Conservation (phyloP, 1,140 invertebrate species). For the Eumaeus atala region DNA sequence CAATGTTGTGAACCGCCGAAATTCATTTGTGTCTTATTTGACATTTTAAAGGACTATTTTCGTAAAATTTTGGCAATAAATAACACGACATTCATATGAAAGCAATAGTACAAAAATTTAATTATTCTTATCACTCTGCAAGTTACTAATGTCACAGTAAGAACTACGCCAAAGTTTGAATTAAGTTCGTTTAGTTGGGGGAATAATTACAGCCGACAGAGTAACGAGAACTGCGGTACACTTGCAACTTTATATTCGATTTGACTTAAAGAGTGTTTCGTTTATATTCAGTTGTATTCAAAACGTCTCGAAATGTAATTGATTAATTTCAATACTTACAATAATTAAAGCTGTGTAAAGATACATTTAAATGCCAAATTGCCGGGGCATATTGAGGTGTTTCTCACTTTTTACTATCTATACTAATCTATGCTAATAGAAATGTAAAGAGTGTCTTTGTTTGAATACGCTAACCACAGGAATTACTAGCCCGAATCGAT, state of each 20-base stretch:
- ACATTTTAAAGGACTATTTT: too few species aligned
- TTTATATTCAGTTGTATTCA: neutral
- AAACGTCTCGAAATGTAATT: neutral
- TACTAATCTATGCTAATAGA: too few species aligned
- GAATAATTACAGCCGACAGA: conserved; percentile 21
- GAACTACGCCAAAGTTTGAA: conserved; percentile 23
- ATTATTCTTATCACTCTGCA: neutral
- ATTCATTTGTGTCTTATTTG: too few species aligned
- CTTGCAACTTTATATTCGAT: conserved; percentile 4
- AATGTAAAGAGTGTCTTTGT: too few species aligned
- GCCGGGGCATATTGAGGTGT: too few species aligned
- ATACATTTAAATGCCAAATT: too few species aligned
- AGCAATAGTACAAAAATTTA: neutral
- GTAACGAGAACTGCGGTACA: conserved; percentile 1
- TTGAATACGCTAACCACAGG: too few species aligned
- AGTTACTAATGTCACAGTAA: conserved; percentile 3
- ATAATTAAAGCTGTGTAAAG: too few species aligned
- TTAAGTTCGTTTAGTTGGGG: conserved; percentile 24
- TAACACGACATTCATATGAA: neutral
- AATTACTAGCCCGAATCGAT: too few species aligned
- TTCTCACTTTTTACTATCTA: too few species aligned
- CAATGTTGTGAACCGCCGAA: too few species aligned
- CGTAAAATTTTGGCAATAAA: neutral
- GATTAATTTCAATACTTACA: too few species aligned
- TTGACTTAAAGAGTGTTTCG: neutral